These are phyloP conservation scores for Perca fluviatilis DNA, from an alignment of 2,113 vertebrate species.

Conservation along the genomic window DNA sequence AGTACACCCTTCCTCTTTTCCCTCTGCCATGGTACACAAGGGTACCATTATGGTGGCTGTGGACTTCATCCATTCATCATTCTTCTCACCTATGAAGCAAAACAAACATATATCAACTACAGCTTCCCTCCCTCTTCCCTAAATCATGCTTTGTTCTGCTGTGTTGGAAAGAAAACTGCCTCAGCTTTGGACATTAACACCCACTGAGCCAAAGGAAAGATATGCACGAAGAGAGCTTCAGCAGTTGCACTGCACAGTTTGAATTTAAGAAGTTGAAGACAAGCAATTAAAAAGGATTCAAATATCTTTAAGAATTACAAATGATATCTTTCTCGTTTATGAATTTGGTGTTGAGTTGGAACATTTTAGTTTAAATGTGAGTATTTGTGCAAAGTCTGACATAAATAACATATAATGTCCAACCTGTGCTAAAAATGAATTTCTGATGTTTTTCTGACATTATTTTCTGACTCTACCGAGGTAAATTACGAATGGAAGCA, in stretches of 20 bases:
- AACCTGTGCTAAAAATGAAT: neutral
- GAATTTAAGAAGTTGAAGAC: neutral
- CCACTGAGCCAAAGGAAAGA: constrained; percentile 36
- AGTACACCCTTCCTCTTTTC: constrained; percentile 71
- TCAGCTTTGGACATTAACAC: constrained; percentile 65
- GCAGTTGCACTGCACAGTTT: constrained; percentile 16
- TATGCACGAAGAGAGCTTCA: constrained; percentile 9
- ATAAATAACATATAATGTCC: neutral
- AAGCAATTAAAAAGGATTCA: constrained; percentile 21
- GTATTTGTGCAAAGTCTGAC: constrained; percentile 1
- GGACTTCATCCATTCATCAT: constrained; percentile 77
- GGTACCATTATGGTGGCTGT: constrained; percentile 74
- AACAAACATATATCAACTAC: constrained; percentile 81
- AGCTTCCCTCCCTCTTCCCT: constrained; percentile 73
- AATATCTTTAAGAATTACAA: constrained; percentile 9
- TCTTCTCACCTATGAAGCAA: constrained; percentile 80
- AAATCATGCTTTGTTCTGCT: constrained; percentile 81
- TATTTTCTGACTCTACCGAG: constrained; percentile 6
- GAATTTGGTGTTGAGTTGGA: neutral
- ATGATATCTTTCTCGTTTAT: neutral
- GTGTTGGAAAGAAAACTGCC: constrained; percentile 71
- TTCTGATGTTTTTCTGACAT: neutral
- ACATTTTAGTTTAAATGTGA: constrained; percentile 8
- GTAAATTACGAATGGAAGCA: constrained; percentile 47
- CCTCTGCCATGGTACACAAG: constrained; percentile 71